Conservation (phyloP, 2,797 vertebrate species). For the Acipenser oxyrinchus region DNA sequence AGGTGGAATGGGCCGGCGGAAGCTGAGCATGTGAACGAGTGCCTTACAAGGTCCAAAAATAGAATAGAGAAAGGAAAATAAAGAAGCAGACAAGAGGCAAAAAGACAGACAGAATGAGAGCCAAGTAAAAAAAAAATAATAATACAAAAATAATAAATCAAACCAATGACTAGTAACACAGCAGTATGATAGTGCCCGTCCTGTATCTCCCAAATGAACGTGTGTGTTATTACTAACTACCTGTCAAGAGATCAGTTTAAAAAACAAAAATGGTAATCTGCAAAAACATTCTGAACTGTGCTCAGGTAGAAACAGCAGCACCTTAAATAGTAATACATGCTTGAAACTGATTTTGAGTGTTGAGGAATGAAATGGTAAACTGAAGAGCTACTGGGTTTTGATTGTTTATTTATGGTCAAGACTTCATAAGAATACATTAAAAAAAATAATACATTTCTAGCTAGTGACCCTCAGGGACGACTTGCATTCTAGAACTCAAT, state of each 20-base stretch:
- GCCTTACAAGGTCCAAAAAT: no score
- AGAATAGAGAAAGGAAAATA: no score
- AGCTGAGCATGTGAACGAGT: no score
- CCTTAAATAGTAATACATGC: background rate
- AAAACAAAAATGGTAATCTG: conserved; percentile 38
- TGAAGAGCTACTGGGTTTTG: no score
- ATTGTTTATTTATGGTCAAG: conserved; percentile 18
- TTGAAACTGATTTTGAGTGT: background rate
- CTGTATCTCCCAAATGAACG: background rate
- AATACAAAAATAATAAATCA: conserved; percentile 25
- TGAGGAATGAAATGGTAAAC: no score
- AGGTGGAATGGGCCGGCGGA: no score
- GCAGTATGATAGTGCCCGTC: conserved; percentile 24
- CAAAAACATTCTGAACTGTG: conserved; percentile 22
- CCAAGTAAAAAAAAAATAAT: conserved; percentile 40
- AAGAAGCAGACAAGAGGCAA: no score
- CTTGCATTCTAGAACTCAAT: no score
- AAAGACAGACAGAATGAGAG: no score
- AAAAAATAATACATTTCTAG: background rate
- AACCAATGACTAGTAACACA: conserved; percentile 3
- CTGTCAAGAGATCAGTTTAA: conserved; percentile 25
- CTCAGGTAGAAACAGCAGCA: background rate
- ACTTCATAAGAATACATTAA: conserved; percentile 14
- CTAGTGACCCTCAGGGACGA: background rate
- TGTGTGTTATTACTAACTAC: background rate